These are phyloP conservation scores for Clepsis dumicolana DNA, from an alignment of 2,888 invertebrate genomes.

Conservation along the genomic window DNA sequence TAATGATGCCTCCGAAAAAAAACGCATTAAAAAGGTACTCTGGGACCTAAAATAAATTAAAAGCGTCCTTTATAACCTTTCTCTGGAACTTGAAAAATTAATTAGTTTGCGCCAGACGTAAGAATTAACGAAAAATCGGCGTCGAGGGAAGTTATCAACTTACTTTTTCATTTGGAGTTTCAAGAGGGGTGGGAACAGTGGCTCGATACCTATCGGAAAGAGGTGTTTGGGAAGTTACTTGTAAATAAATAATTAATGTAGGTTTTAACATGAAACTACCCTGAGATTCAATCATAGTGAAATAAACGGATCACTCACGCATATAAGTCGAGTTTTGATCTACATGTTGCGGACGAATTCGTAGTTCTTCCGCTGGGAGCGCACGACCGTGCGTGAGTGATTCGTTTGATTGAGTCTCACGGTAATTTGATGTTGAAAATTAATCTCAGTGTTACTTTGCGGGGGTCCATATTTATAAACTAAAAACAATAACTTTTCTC, in stretches of 20 bases:
- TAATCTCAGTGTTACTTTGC: no score
- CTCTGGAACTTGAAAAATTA: conserved; percentile 44
- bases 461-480: no score
- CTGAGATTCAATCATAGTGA: no score
- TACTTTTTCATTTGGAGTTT: conserved; percentile 43
- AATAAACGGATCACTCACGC: no score
- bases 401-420: no score
- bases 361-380: no score
- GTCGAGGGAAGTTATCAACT: conserved; percentile 31
- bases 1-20: background rate
- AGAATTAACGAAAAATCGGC: conserved; percentile 44
- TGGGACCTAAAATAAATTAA: conserved; percentile 8
- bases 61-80: conserved; percentile 30
- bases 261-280: no score
- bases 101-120: conserved; percentile 38
- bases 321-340: no score
- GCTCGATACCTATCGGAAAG: conserved; percentile 14
- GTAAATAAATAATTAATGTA: conserved; percentile 22
- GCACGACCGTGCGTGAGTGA: no score
- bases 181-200: conserved; percentile 9
- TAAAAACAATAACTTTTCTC: no score
- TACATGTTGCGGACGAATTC: no score
- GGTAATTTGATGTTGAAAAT: no score
- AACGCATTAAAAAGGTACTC: background rate
- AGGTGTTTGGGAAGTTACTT: conserved; percentile 19